Evolutionary conservation across 1,140 invertebrate species (phyloP), one percentile per base, ranked within the genome.

Genomic region (Archivesica marissinica): DNA sequence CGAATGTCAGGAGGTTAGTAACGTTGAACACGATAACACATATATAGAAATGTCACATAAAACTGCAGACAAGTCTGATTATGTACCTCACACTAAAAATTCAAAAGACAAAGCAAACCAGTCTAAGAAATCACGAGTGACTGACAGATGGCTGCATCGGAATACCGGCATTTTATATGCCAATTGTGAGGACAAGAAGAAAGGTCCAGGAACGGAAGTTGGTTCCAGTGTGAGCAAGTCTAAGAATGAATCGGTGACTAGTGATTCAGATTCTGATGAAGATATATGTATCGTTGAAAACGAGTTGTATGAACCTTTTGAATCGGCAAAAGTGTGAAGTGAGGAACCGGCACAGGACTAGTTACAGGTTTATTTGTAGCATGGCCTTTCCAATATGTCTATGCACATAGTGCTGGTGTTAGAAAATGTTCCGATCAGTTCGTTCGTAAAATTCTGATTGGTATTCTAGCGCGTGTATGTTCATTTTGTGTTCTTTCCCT

Each of bases 41-140:
- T 83, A 83, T 30, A 83, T 83, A 28, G 80, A 83, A 61, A 83
- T 83, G 80, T 61, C 68, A n/a, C 80, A 83, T 50, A 83, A 83
- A 23, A 70, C 39, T 9, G 3, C 39, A 23, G 47, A 59, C 11
- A 70, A 83, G 15, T 54, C 64, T 13, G 80, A 75, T 35, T 83
- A 83, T 56, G 80, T 81, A 56, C 66, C 64, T 56, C 79, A 83
- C 23, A 35, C 78, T 6, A 81, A 81, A 38, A 23, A 52, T n/a
- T 75, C 68, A 11, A 83, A 83, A 59, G 80, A 83, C 38, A 83
- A 74, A 28, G 80, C 61, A 25, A 83, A 83, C 52, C 70, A 39
- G 35, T 75, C 80, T 33, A 83, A 83, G 39, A 83, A 72, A 59
- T 72, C n/a, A 17, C 47, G 54, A 30, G 80, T 83, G 23, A n/a